Percentiles rank a stretch among this genome's conserved stretches.
These are phyloP conservation scores for Empis livida DNA, from an alignment of 2,888 invertebrate species.

Conservation along the genomic window DNA sequence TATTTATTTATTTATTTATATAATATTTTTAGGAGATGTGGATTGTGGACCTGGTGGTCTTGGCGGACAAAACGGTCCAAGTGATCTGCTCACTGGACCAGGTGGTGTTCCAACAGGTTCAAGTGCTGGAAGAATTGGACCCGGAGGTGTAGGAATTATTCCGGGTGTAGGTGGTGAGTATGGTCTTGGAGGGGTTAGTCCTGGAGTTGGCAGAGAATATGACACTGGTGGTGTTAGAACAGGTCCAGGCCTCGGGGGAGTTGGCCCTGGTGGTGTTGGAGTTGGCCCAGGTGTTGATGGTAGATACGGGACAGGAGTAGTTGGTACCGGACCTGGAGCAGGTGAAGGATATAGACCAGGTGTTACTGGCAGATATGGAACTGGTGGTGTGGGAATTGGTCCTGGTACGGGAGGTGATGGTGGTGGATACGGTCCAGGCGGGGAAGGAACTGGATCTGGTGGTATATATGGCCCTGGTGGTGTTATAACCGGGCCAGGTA, in stretches of 20 bases:
- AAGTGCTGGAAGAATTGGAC: not conserved
- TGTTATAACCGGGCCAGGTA: constrained; percentile 8
- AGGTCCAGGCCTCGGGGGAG: too few species aligned
- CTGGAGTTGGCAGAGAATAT: not conserved
- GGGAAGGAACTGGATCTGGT: constrained; percentile 3
- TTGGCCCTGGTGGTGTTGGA: constrained; percentile 2
- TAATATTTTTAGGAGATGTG: constrained; percentile 1
- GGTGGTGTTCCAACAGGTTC: too few species aligned
- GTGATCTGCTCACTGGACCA: constrained; percentile 1
- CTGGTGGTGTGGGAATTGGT: constrained; percentile 1
- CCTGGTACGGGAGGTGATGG: not conserved
- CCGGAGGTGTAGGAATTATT: constrained; percentile 3
- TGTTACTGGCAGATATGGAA: not conserved
- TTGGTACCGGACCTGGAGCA: not conserved
- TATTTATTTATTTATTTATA: too few species aligned
- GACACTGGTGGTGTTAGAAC: too few species aligned
- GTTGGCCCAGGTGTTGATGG: constrained; percentile 4
- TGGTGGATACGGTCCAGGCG: constrained; percentile 7
- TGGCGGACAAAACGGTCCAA: constrained; percentile 2
- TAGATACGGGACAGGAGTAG: not conserved
- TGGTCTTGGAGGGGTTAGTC: constrained; percentile 2
- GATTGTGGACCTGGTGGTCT: not conserved
- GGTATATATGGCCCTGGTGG: constrained; percentile 7
- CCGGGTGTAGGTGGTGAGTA: not conserved
- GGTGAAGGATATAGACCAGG: constrained; percentile 3